Evolutionary conservation across 2,888 invertebrate species (phyloP).

Genomic region (Charanyca ferruginea): DNA sequence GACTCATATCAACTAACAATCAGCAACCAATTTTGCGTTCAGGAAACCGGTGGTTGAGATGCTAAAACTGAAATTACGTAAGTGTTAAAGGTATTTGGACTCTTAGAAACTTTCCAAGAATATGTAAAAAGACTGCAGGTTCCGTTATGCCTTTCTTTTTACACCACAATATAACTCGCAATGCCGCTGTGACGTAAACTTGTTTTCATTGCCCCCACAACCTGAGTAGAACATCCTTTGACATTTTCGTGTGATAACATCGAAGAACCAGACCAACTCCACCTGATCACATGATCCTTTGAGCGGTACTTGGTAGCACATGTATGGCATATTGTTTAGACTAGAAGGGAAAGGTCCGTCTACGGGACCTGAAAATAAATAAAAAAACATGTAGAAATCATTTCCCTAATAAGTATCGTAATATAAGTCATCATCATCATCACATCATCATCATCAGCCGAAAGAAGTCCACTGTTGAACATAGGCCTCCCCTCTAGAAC

Average conservation of each 20-base stretch:
- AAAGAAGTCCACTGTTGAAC: too few species aligned
- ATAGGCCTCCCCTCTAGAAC: too few species aligned
- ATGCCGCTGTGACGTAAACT: slow-evolving; percentile 72
- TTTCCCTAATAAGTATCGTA: too few species aligned
- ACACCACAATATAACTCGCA: slow-evolving; percentile 78
- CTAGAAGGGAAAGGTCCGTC: slow-evolving; percentile 83
- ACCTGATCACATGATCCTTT: slow-evolving; percentile 81
- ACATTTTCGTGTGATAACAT: slow-evolving; percentile 80
- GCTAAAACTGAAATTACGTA: neutral
- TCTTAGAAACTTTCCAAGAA: neutral
- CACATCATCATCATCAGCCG: too few species aligned
- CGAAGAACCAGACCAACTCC: slow-evolving; percentile 82
- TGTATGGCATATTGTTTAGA: slow-evolving; percentile 83
- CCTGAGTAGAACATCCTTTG: slow-evolving; percentile 86
- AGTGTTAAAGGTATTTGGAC: neutral
- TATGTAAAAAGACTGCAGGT: neutral
- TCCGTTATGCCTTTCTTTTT: slow-evolving; percentile 65
- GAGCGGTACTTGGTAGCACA: slow-evolving; percentile 83
- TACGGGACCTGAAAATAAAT: slow-evolving; percentile 76
- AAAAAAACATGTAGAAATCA: neutral
- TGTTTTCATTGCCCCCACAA: slow-evolving; percentile 87
- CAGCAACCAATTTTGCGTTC: too few species aligned
- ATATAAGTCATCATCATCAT: too few species aligned
- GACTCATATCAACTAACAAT: too few species aligned
- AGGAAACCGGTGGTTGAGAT: neutral